phyloP scores from a whole-genome alignment of 1,140 invertebrate species.

The Hermetia illucens region DNA sequence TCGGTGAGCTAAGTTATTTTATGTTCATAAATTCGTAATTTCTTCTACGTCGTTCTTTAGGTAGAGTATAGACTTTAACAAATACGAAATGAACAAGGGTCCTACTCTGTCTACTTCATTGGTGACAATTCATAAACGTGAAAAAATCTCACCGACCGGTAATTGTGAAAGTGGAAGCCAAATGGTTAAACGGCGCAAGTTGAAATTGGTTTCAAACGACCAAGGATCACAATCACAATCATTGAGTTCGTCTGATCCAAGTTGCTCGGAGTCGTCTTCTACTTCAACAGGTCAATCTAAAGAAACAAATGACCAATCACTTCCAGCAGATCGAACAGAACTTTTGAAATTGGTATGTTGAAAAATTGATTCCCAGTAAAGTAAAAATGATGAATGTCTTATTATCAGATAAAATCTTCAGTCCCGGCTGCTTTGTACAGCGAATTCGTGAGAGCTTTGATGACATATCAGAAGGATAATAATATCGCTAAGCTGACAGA shows the following conservation, averaged over 20 bases:
- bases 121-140: slow-evolving; percentile 15
- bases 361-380: slow-evolving; percentile 18
- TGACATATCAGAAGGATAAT: slow-evolving; percentile 39
- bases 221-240: too few species aligned
- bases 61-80: too few species aligned
- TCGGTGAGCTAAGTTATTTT: too few species aligned
- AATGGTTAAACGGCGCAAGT: slow-evolving; percentile 21
- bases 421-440: slow-evolving; percentile 38
- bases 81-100: too few species aligned
- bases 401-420: slow-evolving; percentile 39
- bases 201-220: slow-evolving; percentile 13
- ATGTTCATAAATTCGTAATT: slow-evolving; percentile 7
- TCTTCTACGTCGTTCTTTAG: slow-evolving; percentile 7
- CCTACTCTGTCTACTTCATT: too few species aligned
- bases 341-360: slow-evolving; percentile 17
- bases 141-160: slow-evolving; percentile 14
- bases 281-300: slow-evolving; percentile 10
- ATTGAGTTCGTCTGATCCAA: too few species aligned
- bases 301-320: slow-evolving; percentile 8
- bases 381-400: slow-evolving; percentile 31
- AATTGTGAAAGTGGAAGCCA: neutral
- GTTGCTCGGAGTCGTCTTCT: slow-evolving; percentile 3
- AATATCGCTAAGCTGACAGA: slow-evolving; percentile 36
- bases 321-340: slow-evolving; percentile 22
- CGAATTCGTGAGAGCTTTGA: slow-evolving; percentile 40